Evolutionary conservation across 2,888 invertebrate species (phyloP).

Genomic region (Peribatodes rhomboidaria): DNA sequence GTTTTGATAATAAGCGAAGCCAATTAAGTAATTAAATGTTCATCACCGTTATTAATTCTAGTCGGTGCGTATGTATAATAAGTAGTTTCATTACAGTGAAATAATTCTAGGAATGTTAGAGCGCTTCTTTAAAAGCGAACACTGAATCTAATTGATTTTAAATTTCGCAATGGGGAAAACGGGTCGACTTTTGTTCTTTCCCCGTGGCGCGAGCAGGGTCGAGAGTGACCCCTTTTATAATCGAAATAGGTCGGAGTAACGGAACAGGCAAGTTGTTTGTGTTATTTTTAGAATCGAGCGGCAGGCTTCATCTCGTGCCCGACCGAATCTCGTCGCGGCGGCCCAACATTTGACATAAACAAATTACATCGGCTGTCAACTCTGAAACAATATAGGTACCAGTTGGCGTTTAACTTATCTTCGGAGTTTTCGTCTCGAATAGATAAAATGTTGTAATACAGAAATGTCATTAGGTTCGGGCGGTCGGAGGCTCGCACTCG

Average conservation of each 20-base stretch:
- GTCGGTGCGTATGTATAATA: too few species aligned
- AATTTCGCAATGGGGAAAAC: neutral
- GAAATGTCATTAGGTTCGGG: slow-evolving; percentile 82
- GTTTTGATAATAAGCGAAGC: neutral
- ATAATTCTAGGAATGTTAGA: too few species aligned
- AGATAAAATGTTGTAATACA: slow-evolving; percentile 85
- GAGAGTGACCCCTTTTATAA: neutral
- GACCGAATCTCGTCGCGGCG: slow-evolving; percentile 49
- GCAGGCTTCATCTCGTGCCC: slow-evolving; percentile 19
- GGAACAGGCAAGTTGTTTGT: slow-evolving; percentile 9
- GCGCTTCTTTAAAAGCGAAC: too few species aligned
- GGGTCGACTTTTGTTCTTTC: neutral
- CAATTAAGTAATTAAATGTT: neutral
- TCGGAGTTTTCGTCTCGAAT: slow-evolving; percentile 80
- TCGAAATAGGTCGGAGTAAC: neutral
- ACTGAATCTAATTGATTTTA: neutral
- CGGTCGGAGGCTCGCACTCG: slow-evolving; percentile 71
- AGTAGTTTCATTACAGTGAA: too few species aligned
- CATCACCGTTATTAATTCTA: neutral
- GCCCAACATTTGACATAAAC: slow-evolving; percentile 77
- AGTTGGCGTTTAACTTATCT: slow-evolving; percentile 85
- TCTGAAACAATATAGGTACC: slow-evolving; percentile 82
- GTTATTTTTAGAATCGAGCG: slow-evolving; percentile 71
- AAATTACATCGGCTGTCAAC: slow-evolving; percentile 83
- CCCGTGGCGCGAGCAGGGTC: neutral